Conservation (phyloP, 2,888 invertebrate species). For the Ophion ventricosus region DNA sequence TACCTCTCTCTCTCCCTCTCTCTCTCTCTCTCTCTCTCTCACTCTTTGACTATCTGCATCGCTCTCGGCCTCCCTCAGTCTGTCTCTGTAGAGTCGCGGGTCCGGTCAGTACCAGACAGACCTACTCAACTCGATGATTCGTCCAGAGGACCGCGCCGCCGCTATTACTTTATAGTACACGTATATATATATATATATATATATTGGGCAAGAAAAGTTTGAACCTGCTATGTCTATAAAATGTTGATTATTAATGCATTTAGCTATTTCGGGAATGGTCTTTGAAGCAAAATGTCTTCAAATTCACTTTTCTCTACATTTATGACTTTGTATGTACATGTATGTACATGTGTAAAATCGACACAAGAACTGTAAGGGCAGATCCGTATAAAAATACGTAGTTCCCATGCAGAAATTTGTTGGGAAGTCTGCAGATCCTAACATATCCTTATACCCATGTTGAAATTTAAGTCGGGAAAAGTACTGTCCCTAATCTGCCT, state of each 20-base stretch:
- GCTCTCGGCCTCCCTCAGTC: not conserved
- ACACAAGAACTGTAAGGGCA: too few species aligned
- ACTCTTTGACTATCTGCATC: not conserved
- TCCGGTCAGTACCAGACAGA: constrained; percentile 48
- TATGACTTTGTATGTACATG: not conserved
- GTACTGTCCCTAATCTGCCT: too few species aligned
- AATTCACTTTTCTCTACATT: not conserved
- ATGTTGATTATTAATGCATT: not conserved
- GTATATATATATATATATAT: not conserved
- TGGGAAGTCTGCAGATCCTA: too few species aligned
- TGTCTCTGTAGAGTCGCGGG: constrained; percentile 11
- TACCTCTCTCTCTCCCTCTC: constrained; percentile 35
- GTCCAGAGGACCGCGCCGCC: constrained; percentile 53
- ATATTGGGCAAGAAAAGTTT: not conserved
- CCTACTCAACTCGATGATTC: constrained; percentile 54
- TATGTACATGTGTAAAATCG: not conserved
- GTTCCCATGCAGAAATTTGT: too few species aligned
- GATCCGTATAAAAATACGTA: too few species aligned
- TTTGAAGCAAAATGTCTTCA: not conserved
- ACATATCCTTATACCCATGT: too few species aligned
- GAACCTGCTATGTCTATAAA: not conserved
- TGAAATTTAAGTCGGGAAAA: too few species aligned
- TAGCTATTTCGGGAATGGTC: not conserved
- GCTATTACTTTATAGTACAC: constrained; percentile 32
- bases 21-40: constrained; percentile 20